Evolutionary conservation across 37 sponge, comb jelly and placozoan species (phyloP), one percentile per base, ranked within the genome.

Genomic region (Chondrilla cf. caribensis): DNA sequence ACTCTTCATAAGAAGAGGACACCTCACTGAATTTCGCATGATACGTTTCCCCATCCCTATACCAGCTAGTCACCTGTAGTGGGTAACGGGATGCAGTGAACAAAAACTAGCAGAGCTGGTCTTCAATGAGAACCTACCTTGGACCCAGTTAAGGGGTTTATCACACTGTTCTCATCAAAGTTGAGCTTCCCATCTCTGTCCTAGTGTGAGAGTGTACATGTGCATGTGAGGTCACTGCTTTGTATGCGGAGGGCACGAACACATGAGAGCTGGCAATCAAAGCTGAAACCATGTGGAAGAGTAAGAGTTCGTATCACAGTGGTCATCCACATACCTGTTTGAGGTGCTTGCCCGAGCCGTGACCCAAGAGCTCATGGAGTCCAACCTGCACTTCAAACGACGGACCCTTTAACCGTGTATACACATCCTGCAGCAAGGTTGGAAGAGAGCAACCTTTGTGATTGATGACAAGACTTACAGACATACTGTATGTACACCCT

Each of bases 331-430:
- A 47, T 11, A 89, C 96, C 82, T 89, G 58, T 26, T 70, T 54
- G 77, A 96, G 86, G 15, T 85, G 68, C 71, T 96, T 96, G 9
- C 96, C 96, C 28, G 94, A 89, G 8, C 96, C 94, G 55, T 96
- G 96, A 11, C 96, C 96, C 31, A 93, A 59, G 24, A 96, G 81
- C 70, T 96, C 96, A 39, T 96, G 96, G 2, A 96, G 87, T 31
- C 94, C 96, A 31, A 96, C 96, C 70, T 96, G 96, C 0, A 96
- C 94, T 58, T 96, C 96, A 88, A 96, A 96, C 9, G 96, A 82
- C 15, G 87, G 86, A 6, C 82, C 86, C 51, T 91, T 80, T 55
- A 90, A 44, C 36, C 66, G 36, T 1, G 31, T 18, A 78, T 62
- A 90, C 60, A 90, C 11, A 21, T 93, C 94, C 94, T 94, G 36